Conservation (phyloP, 2,888 invertebrate species). For the Drosophila engyochracea region DNA sequence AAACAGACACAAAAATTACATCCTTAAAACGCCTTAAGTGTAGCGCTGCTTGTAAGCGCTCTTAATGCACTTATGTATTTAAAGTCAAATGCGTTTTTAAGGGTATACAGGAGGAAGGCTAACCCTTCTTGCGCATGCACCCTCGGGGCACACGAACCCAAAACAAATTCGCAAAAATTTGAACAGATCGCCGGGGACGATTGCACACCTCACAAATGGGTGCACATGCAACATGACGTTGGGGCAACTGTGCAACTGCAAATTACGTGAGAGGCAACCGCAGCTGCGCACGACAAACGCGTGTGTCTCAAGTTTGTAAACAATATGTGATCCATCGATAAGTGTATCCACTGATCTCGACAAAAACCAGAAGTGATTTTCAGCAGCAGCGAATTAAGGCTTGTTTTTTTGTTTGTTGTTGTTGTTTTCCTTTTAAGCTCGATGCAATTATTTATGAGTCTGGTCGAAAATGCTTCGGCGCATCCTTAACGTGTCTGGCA, state of each 20-base stretch:
- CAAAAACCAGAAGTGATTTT: conserved; percentile 77
- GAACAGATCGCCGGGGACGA: conserved; percentile 66
- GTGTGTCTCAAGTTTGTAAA: conserved; percentile 33
- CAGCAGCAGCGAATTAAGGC: conserved; percentile 47
- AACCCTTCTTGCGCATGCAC: conserved; percentile 21
- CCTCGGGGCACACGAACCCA: conserved; percentile 6
- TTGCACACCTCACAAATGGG: conserved; percentile 63
- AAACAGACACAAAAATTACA: conserved; percentile 22
- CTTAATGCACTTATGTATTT: conserved; percentile 52
- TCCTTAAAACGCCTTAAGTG: conserved; percentile 37
- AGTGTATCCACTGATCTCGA: conserved; percentile 28
- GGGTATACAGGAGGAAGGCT: conserved; percentile 1
- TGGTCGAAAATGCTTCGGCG: not conserved
- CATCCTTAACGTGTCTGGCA: conserved; percentile 51
- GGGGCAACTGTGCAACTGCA: conserved; percentile 20
- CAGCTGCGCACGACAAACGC: conserved; percentile 45
- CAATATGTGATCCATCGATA: conserved; percentile 31
- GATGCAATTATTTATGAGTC: conserved; percentile 61
- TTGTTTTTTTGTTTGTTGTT: conserved; percentile 7
- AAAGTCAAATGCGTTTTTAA: conserved; percentile 27
- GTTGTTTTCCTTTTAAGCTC: conserved; percentile 6
- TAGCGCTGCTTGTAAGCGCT: conserved; percentile 20
- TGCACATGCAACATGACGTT: conserved; percentile 1
- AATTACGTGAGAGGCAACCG: conserved; percentile 44
- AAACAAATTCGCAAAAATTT: conserved; percentile 41